Conservation (phyloP, 1,140 invertebrate genomes). For the Caerostris darwini region DNA sequence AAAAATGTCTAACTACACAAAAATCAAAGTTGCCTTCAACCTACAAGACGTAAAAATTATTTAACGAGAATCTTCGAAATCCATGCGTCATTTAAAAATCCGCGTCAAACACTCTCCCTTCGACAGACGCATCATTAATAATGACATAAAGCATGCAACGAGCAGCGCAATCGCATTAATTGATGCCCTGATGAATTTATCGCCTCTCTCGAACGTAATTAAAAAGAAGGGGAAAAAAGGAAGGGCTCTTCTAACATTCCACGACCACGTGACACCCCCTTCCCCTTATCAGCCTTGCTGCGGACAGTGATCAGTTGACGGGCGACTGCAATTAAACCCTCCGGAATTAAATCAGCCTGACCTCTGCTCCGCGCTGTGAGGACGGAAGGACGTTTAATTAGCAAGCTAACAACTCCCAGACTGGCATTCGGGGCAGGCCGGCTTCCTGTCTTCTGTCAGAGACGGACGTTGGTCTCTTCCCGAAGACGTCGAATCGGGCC, state of each 20-base stretch:
- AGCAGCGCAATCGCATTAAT: conserved; percentile 23
- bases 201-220: conserved; percentile 32
- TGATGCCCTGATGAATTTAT: conserved; percentile 47
- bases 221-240: conserved; percentile 7
- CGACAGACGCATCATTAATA: neutral
- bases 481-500: neutral
- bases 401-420: conserved; percentile 69
- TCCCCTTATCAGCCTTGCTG: conserved; percentile 8
- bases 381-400: conserved; percentile 73
- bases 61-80: neutral
- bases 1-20: neutral
- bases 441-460: conserved; percentile 46
- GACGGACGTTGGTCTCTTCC: conserved; percentile 22
- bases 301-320: conserved; percentile 64
- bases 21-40: neutral
- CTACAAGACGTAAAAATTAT: neutral
- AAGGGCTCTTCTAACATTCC: neutral
- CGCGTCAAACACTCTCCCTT: neutral
- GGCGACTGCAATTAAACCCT: conserved; percentile 66
- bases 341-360: conserved; percentile 71
- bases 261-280: neutral
- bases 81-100: neutral
- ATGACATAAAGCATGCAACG: conserved; percentile 42
- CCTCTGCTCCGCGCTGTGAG: conserved; percentile 42
- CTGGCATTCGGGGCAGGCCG: conserved; percentile 21